phyloP scores from a whole-genome alignment of 1,140 invertebrate genomes.

The Augochlora pura region DNA sequence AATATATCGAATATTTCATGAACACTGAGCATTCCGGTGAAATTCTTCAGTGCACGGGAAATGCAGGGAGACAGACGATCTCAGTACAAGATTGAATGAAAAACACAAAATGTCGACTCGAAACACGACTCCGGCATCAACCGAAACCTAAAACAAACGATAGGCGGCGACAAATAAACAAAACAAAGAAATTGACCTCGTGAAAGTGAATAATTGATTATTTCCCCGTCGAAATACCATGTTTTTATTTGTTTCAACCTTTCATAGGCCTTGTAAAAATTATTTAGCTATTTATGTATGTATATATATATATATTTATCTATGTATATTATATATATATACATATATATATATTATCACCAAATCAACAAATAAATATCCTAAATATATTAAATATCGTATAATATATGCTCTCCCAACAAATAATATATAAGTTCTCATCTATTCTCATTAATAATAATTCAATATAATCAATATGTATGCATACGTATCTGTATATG shows the following conservation, averaged over 20 bases:
- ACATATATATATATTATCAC: constrained; percentile 67
- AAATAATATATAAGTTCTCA: constrained; percentile 73
- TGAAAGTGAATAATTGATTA: constrained; percentile 27
- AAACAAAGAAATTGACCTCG: neutral
- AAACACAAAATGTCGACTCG: neutral
- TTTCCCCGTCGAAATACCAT: constrained; percentile 45
- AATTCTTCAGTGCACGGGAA: neutral
- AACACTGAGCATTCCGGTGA: too few relatives aligned
- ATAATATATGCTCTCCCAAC: constrained; percentile 77
- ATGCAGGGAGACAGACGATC: constrained; percentile 4
- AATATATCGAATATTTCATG: too few relatives aligned
- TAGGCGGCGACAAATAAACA: neutral
- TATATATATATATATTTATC: constrained; percentile 49
- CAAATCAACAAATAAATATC: constrained; percentile 79
- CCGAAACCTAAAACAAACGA: neutral
- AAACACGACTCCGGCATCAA: neutral
- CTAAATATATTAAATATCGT: constrained; percentile 78
- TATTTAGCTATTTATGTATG: constrained; percentile 51
- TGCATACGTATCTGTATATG: constrained; percentile 30
- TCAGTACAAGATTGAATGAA: neutral
- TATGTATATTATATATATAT: constrained; percentile 19
- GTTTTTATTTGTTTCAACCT: constrained; percentile 51
- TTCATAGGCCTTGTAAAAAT: constrained; percentile 72
- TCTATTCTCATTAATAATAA: constrained; percentile 46
- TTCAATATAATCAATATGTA: constrained; percentile 43